These are phyloP conservation scores for Himantopus leucocephalus DNA, from an alignment of 2,113 vertebrate species.

Conservation along the genomic window DNA sequence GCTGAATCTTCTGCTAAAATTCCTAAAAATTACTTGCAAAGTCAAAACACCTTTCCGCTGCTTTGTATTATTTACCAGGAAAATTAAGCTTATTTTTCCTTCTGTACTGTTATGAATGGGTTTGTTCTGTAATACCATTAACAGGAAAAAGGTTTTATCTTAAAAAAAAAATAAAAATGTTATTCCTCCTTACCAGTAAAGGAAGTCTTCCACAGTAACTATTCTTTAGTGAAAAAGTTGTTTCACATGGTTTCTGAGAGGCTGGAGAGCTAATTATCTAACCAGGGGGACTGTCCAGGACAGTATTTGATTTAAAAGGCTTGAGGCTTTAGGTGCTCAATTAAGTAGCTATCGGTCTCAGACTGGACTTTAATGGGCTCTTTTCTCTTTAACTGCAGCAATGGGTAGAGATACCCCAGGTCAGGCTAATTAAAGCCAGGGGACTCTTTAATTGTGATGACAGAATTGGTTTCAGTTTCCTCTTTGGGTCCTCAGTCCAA, in stretches of 20 bases:
- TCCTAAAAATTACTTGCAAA: neutral
- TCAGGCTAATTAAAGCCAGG: slow-evolving; percentile 97
- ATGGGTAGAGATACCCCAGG: slow-evolving; percentile 85
- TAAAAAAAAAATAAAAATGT: neutral
- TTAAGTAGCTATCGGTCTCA: slow-evolving; percentile 96
- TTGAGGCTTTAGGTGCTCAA: slow-evolving; percentile 95
- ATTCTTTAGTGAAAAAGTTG: slow-evolving; percentile 74
- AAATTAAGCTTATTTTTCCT: slow-evolving; percentile 8
- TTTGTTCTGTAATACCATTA: slow-evolving; percentile 22
- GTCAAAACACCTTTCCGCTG: neutral
- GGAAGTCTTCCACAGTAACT: slow-evolving; percentile 69
- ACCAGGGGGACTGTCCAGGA: slow-evolving; percentile 87
- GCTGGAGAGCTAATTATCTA: slow-evolving; percentile 90
- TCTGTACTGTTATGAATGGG: neutral
- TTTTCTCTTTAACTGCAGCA: slow-evolving; percentile 89
- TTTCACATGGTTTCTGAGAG: slow-evolving; percentile 69
- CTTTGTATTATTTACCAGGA: slow-evolving; percentile 15
- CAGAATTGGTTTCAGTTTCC: slow-evolving; percentile 91
- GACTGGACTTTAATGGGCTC: slow-evolving; percentile 94
- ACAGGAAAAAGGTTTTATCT: slow-evolving; percentile 39
- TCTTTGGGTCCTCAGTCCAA: slow-evolving; percentile 80
- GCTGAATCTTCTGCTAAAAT: slow-evolving; percentile 21
- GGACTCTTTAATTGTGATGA: slow-evolving; percentile 97
- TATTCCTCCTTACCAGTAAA: slow-evolving; percentile 62
- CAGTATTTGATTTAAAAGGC: slow-evolving; percentile 96